Evolutionary conservation across 2,888 invertebrate species (phyloP), one percentile per base, ranked within the genome.

Genomic region (Dicranocentrus wangi): DNA sequence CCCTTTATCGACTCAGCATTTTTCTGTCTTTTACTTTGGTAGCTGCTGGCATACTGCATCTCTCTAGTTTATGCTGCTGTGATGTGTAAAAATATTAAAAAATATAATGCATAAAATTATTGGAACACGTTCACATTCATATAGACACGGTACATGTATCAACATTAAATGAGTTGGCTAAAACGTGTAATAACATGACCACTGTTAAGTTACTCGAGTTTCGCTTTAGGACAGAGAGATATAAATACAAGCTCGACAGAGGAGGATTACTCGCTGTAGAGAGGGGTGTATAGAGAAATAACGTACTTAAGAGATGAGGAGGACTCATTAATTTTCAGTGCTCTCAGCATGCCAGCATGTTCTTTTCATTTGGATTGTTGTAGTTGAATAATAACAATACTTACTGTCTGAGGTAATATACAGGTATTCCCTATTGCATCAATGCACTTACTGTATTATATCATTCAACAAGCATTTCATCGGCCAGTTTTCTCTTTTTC

Each of bases 321-420:
- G 43, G 42, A 71, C 73, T 73, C 73, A 73, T 73, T 73, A 73
- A 73, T 73, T 73, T 63, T 73, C 73, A 47, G 25, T 73, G 73
- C 73, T 73, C 73, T 61, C 73, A 73, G 73, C 73, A 73, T 51
- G 73, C 73, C 61, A 63, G 53, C 63, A 51, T 43, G 42, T 43
- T 42, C 32, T 21, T 23, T 66, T 23, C 43, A 43, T 19, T 66
- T 7, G 65, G 25, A 43, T 66, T 17, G 17, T 61, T 42, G 43
- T 43, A 42, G n/a, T 25, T 28, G n/a, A n/a, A n/a, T n/a, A n/a
- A n/a, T n/a, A n/a, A n/a, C n/a, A n/a, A n/a, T n/a, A n/a, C n/a
- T n/a, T n/a, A n/a, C n/a, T n/a, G n/a, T n/a, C n/a, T n/a, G n/a
- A n/a, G n/a, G n/a, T n/a, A n/a, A n/a, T n/a, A n/a, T n/a, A n/a